Conservation (phyloP, 2,888 invertebrate genomes). For the Zaprionus lineosus region DNA sequence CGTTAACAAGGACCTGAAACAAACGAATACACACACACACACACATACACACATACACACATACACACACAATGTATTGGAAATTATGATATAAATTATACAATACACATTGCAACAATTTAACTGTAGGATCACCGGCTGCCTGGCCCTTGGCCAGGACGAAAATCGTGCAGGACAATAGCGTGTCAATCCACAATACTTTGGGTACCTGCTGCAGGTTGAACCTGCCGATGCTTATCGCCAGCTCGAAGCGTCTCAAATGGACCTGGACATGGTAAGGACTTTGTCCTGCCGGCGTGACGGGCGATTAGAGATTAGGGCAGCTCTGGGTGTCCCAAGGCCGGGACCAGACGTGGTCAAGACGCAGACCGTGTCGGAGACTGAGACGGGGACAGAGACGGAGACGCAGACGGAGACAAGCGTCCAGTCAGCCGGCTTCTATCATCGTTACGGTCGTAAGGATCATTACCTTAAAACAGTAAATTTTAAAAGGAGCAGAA, state of each 20-base stretch:
- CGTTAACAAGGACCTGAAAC: conserved; percentile 27
- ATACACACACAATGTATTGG: conserved; percentile 37
- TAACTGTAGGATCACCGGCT: conserved; percentile 38
- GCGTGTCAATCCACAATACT: conserved; percentile 37
- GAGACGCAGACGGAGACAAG: conserved; percentile 16
- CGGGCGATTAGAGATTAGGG: conserved; percentile 72
- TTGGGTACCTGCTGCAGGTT: conserved; percentile 63
- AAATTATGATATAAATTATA: conserved; percentile 76
- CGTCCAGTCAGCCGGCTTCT: conserved; percentile 18
- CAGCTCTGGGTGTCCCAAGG: conserved; percentile 35
- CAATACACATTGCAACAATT: conserved; percentile 75
- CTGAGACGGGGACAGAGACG: conserved; percentile 25
- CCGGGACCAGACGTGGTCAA: conserved; percentile 23
- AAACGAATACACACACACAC: no score
- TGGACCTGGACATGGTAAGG: conserved; percentile 56
- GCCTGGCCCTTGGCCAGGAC: conserved; percentile 45
- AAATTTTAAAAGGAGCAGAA: not conserved
- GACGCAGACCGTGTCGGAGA: no score
- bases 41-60: conserved; percentile 1
- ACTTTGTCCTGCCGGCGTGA: conserved; percentile 61
- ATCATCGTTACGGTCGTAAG: conserved; percentile 25
- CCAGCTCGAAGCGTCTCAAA: conserved; percentile 65
- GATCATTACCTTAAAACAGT: not conserved
- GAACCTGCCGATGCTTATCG: conserved; percentile 74
- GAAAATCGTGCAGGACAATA: conserved; percentile 64